Evolutionary conservation across 1,140 invertebrate genomes (phyloP).

Genomic region (Mylabris phalerata): DNA sequence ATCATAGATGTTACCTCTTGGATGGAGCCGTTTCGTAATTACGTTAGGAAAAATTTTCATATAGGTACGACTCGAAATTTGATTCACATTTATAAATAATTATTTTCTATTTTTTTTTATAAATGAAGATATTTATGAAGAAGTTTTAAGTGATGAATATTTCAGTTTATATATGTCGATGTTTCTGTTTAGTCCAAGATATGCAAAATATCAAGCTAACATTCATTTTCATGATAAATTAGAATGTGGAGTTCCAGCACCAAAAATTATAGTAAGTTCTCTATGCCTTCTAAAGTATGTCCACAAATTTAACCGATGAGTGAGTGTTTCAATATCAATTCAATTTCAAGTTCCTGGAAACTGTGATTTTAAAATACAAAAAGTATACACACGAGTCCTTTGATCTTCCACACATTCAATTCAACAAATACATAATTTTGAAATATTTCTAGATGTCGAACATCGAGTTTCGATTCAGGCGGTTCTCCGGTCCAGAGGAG

Average conservation of each 20-base stretch:
- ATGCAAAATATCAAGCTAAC: constrained; percentile 61
- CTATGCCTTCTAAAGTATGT: no score
- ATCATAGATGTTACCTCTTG: constrained; percentile 54
- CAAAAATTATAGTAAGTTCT: constrained; percentile 47
- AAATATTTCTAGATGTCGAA: constrained; percentile 44
- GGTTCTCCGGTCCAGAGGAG: constrained; percentile 54
- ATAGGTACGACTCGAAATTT: constrained; percentile 16
- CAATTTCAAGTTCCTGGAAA: no score
- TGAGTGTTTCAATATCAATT: background rate
- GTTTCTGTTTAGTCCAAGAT: constrained; percentile 61
- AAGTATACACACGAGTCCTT: no score
- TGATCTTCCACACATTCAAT: no score
- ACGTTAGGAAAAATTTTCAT: constrained; percentile 44
- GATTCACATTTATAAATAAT: background rate
- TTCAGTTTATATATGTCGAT: constrained; percentile 59
- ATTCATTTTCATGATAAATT: constrained; percentile 57
- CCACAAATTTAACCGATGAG: no score
- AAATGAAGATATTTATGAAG: constrained; percentile 38
- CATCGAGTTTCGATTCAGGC: constrained; percentile 55
- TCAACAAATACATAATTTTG: background rate
- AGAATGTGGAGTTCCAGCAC: constrained; percentile 52
- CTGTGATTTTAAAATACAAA: no score
- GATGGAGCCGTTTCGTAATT: constrained; percentile 55
- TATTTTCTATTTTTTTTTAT: background rate
- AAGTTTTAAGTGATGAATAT: constrained; percentile 44